phyloP scores from a whole-genome alignment of 2,113 vertebrate genomes.

The Lepisosteus oculatus region DNA sequence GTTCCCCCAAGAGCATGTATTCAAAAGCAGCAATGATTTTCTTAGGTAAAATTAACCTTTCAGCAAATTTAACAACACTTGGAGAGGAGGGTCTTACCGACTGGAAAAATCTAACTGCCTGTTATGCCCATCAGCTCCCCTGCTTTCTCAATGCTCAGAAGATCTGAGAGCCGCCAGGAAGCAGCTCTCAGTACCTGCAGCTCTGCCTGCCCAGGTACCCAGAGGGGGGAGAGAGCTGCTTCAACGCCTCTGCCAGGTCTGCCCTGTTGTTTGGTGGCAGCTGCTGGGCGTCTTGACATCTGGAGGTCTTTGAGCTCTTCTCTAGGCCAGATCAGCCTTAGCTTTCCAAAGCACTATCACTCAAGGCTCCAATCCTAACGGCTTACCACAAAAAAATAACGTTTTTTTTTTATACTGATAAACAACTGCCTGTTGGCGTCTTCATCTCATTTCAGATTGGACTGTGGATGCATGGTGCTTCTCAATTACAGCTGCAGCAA shows the following conservation, averaged over 20 bases:
- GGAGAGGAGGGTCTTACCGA: too few relatives aligned
- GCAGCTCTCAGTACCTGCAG: constrained; percentile 23
- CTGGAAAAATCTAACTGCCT: too few relatives aligned
- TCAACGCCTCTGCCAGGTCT: not conserved
- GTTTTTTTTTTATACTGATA: not conserved
- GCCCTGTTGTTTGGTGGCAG: not conserved
- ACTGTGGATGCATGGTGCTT: too few relatives aligned
- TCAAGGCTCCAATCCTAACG: not conserved
- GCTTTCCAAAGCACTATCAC: not conserved
- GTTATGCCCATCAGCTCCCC: too few relatives aligned
- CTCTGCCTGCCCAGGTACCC: not conserved
- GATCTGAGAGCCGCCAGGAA: too few relatives aligned
- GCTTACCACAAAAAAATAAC: not conserved
- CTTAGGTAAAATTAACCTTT: too few relatives aligned
- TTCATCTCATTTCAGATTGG: too few relatives aligned
- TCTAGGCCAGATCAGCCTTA: not conserved
- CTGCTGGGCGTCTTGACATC: constrained; percentile 9
- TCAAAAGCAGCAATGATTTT: too few relatives aligned
- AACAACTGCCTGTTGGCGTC: not conserved
- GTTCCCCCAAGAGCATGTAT: constrained; percentile 20
- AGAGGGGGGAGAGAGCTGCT: not conserved
- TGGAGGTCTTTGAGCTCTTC: constrained; percentile 8
- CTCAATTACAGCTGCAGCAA: too few relatives aligned
- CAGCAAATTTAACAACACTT: too few relatives aligned
- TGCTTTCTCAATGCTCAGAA: too few relatives aligned